Base-by-base conservation (phyloP, 2,888 invertebrate genomes). In the Drosophila tanythrix region DNA sequence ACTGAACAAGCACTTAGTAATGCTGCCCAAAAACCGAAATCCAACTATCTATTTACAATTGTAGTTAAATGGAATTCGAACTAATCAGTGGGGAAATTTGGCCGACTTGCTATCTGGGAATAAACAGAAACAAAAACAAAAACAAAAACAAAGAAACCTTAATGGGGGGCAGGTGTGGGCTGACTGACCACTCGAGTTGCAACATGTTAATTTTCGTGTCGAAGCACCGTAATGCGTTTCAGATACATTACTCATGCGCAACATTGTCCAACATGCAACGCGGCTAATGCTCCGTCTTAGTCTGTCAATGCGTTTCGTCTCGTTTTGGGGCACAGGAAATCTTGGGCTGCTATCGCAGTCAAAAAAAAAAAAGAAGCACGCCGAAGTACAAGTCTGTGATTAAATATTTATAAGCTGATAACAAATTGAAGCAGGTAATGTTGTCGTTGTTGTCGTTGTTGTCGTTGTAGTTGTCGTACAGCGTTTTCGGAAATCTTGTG, bases 331-430 rank as follows among this genome's bases (percentile, higher is more conserved):
- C 59, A 56, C 62, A 43, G 59, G 57, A 60, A 71, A 65, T 78
- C 87, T 86, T 77, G 27, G 48, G 56, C 57, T 74, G 81, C 63
- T 80, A 81, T 81, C 83, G 76, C 70, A 68, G 68, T 64, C 69
- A 13, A 77, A 65, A 84, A 6, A 21, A 55, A 56, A 38, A 38
- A 18, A 38, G 33, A 79, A 74, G 85, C 69, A 71, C 74, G 78
- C 74, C 73, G 74, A 81, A 88, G 89, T 78, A 88, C 88, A 90
- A 76, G 89, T 90, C 90, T 76, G 91, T 91, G 90, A 90, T 90
- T 89, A 90, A 89, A 90, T 88, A 88, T 88, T 88, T 88, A 88
- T 90, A 89, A 73, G 78, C 83, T 89, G 88, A 88, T 88, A 88
- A 88, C 60, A 78, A 89, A 89, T 77, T 88, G 83, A 88, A 88